These are phyloP conservation scores for Drosophila barbarae DNA, from an alignment of 2,888 invertebrate genomes.

Conservation along the genomic window DNA sequence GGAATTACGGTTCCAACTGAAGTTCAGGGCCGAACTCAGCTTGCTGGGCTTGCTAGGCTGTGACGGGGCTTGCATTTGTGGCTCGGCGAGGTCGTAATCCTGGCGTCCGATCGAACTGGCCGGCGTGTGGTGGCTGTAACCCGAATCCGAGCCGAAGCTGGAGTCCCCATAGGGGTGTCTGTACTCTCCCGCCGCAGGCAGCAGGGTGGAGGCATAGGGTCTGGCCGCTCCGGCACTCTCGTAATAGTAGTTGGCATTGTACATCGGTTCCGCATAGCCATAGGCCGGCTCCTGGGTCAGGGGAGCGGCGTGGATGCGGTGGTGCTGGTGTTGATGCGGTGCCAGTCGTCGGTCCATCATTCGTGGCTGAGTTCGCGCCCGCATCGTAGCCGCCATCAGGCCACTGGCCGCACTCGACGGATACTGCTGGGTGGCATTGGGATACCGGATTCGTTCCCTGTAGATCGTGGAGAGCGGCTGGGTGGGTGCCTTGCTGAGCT, in stretches of 20 bases:
- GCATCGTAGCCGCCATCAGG: slow-evolving; percentile 66
- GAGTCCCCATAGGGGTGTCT: slow-evolving; percentile 81
- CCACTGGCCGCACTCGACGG: slow-evolving; percentile 66
- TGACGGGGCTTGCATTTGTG: slow-evolving; percentile 43
- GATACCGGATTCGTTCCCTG: slow-evolving; percentile 76
- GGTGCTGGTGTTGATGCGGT: slow-evolving; percentile 66
- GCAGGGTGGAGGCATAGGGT: slow-evolving; percentile 62
- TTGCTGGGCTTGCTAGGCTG: slow-evolving; percentile 70
- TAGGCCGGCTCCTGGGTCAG: slow-evolving; percentile 75
- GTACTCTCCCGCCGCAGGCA: slow-evolving; percentile 57
- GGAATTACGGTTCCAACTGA: slow-evolving; percentile 71
- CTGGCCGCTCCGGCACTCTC: slow-evolving; percentile 81
- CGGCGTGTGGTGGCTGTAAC: slow-evolving; percentile 86
- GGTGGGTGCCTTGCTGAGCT: slow-evolving; percentile 68
- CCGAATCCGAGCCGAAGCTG: slow-evolving; percentile 91
- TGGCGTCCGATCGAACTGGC: slow-evolving; percentile 77
- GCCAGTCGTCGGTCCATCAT: slow-evolving; percentile 75
- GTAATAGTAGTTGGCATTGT: slow-evolving; percentile 89
- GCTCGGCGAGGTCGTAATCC: slow-evolving; percentile 71
- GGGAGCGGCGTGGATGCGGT: slow-evolving; percentile 72
- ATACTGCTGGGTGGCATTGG: slow-evolving; percentile 67
- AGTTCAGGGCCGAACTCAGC: slow-evolving; percentile 74
- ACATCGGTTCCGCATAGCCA: slow-evolving; percentile 84
- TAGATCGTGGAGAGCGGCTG: slow-evolving; percentile 75
- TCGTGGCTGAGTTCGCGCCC: slow-evolving; percentile 77